Conservation (phyloP, 2,888 invertebrate species). For the Calliopum simillimum region DNA sequence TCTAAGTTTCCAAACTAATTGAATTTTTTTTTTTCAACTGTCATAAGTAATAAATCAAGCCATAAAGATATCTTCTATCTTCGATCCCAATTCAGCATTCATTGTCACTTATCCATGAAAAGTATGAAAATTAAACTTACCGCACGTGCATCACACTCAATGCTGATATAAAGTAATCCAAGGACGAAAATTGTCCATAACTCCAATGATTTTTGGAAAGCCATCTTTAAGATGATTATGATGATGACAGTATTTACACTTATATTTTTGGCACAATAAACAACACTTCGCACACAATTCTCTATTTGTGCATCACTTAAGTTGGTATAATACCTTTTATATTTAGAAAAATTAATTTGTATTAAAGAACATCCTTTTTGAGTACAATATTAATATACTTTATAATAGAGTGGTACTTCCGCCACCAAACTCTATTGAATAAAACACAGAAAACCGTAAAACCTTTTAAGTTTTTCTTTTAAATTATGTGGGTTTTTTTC, state of each 20-base stretch:
- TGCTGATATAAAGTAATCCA: slow-evolving; percentile 55
- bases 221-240: slow-evolving; percentile 25
- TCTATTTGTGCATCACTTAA: not conserved
- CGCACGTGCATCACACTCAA: slow-evolving; percentile 61
- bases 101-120: not conserved
- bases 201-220: slow-evolving; percentile 24
- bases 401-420: too few relatives aligned
- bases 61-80: too few relatives aligned
- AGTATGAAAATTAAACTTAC: slow-evolving; percentile 52
- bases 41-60: too few relatives aligned
- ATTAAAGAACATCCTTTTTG: too few relatives aligned
- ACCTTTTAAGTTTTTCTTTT: not conserved
- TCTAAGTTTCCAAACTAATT: too few relatives aligned
- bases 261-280: slow-evolving; percentile 31
- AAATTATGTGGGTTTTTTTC: not conserved
- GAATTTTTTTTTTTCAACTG: too few relatives aligned
- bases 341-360: too few relatives aligned
- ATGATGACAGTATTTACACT: not conserved
- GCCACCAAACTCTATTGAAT: too few relatives aligned
- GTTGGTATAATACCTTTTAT: too few relatives aligned
- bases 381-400: too few relatives aligned
- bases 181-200: slow-evolving; percentile 45
- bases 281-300: not conserved
- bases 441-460: too few relatives aligned
- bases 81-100: not conserved